phyloP scores from a whole-genome alignment of 2,113 vertebrate species.

The Sminthopsis crassicaudata region DNA sequence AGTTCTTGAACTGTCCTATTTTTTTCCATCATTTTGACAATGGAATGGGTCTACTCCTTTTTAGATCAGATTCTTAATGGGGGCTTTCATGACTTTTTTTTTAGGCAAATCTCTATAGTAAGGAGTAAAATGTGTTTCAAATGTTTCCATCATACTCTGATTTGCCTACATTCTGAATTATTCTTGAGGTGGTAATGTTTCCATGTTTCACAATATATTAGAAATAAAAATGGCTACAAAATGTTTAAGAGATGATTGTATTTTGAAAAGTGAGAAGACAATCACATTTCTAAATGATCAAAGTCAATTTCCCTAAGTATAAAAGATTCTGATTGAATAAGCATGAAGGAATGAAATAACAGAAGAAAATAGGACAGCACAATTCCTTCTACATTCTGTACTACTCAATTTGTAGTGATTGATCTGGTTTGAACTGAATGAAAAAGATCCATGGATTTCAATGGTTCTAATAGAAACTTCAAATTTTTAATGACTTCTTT shows the following conservation, averaged over 20 bases:
- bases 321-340: not conserved
- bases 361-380: not conserved
- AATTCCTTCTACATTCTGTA: not conserved
- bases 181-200: not conserved
- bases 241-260: not conserved
- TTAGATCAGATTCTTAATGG: not conserved
- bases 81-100: not conserved
- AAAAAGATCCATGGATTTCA: not conserved
- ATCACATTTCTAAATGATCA: not conserved
- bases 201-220: not conserved
- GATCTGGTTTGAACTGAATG: not conserved
- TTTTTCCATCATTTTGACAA: not conserved
- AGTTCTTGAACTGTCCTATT: not conserved
- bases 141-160: not conserved
- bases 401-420: not conserved
- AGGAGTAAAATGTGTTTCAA: not conserved
- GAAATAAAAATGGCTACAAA: not conserved
- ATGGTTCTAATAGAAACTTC: not conserved
- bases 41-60: not conserved
- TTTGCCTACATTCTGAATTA: not conserved
- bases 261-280: not conserved
- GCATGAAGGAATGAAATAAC: conserved; percentile 14
- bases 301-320: not conserved
- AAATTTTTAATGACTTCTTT: not conserved
- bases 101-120: not conserved